phyloP scores from a whole-genome alignment of 2,113 vertebrate species.

The Periophthalmus modestus region DNA sequence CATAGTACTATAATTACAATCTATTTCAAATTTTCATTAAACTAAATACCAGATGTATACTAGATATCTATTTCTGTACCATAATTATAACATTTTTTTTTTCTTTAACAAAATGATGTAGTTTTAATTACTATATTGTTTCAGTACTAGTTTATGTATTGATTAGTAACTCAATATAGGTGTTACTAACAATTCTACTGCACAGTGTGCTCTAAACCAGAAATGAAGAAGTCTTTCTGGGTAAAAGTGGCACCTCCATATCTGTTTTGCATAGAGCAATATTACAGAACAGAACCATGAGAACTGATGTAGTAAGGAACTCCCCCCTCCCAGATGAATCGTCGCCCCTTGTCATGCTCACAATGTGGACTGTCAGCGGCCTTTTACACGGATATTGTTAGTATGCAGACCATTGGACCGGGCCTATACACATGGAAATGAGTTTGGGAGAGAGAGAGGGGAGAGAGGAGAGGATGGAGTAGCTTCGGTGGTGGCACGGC shows the following conservation, averaged over 20 bases:
- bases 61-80: too few species aligned
- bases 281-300: constrained; percentile 74
- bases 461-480: constrained; percentile 76
- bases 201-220: constrained; percentile 44
- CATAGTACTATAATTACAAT: too few species aligned
- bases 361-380: constrained; percentile 84
- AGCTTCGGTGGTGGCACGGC: constrained; percentile 76
- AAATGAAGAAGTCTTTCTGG: constrained; percentile 34
- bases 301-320: constrained; percentile 78
- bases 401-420: constrained; percentile 83
- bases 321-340: constrained; percentile 80
- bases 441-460: constrained; percentile 70
- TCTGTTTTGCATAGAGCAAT: constrained; percentile 63
- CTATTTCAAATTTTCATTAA: too few species aligned
- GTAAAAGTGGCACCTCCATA: constrained; percentile 25
- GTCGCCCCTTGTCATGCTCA: constrained; percentile 80
- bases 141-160: too few species aligned
- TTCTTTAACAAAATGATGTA: too few species aligned
- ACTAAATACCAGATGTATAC: too few species aligned
- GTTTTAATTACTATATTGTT: too few species aligned
- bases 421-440: constrained; percentile 90
- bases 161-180: too few species aligned
- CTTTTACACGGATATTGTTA: constrained; percentile 85
- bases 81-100: too few species aligned
- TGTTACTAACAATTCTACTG: constrained; percentile 13